A percentile compares a stretch with the other conserved stretches of the same genome.
These are phyloP conservation scores for Equus przewalskii DNA, from an alignment of 2,113 vertebrate genomes.

Conservation along the genomic window DNA sequence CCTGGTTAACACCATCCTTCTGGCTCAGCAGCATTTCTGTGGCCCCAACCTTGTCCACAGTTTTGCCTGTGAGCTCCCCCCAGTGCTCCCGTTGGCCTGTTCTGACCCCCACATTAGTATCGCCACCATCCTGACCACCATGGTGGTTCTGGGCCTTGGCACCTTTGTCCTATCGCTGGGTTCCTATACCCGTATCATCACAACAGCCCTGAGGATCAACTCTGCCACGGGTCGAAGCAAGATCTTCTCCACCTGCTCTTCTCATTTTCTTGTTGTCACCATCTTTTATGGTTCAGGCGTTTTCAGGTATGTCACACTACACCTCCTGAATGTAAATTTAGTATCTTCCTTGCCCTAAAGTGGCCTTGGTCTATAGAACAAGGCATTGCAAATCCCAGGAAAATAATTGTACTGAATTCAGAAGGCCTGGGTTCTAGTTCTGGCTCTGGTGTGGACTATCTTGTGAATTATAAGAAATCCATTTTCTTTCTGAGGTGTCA, in stretches of 20 bases:
- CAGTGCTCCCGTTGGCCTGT: slow-evolving; percentile 75
- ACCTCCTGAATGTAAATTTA: neutral
- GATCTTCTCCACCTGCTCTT: slow-evolving; percentile 82
- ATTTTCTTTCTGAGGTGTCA: neutral
- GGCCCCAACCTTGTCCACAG: neutral
- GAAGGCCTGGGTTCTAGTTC: neutral
- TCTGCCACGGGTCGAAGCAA: slow-evolving; percentile 59
- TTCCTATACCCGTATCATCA: slow-evolving; percentile 75
- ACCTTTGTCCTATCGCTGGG: slow-evolving; percentile 59
- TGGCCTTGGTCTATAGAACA: neutral
- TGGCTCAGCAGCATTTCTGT: slow-evolving; percentile 69
- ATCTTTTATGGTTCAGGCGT: slow-evolving; percentile 59
- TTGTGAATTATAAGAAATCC: neutral
- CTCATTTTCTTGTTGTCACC: slow-evolving; percentile 75
- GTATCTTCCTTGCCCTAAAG: neutral
- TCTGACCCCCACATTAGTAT: slow-evolving; percentile 55
- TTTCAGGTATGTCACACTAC: slow-evolving; percentile 47
- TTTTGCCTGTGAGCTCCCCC: slow-evolving; percentile 74
- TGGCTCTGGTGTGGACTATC: neutral
- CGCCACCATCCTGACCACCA: slow-evolving; percentile 67
- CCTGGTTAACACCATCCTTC: slow-evolving; percentile 47
- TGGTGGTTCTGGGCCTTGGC: slow-evolving; percentile 62
- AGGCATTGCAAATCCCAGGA: neutral
- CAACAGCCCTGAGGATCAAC: slow-evolving; percentile 64
- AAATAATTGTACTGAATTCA: neutral